Conservation (phyloP, 2,888 invertebrate genomes). For the Coelinius sp. region DNA sequence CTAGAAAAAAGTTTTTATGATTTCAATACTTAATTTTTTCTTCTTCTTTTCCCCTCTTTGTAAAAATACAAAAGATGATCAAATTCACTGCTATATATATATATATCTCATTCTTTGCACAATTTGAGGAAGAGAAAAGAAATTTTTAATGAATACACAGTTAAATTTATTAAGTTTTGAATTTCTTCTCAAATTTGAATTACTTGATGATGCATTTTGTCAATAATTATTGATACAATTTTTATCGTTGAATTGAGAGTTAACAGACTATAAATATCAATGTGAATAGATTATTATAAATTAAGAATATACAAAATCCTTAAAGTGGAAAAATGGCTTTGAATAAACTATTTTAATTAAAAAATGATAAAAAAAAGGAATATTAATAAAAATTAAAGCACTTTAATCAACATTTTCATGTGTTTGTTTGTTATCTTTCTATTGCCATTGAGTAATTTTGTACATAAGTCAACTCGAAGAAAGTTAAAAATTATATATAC, state of each 20-base stretch:
- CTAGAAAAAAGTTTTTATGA: constrained; percentile 25
- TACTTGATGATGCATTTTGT: not conserved
- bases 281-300: constrained; percentile 27
- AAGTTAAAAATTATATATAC: constrained; percentile 30
- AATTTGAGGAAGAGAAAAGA: constrained; percentile 9
- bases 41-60: constrained; percentile 22
- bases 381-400: constrained; percentile 46
- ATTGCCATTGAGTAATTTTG: constrained; percentile 31
- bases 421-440: constrained; percentile 10
- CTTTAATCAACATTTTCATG: constrained; percentile 34
- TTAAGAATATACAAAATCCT: constrained; percentile 33
- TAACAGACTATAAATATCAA: constrained; percentile 32
- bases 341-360: constrained; percentile 18
- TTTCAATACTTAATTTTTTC: constrained; percentile 17
- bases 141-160: constrained; percentile 2
- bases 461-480: constrained; percentile 47
- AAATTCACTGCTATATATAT: constrained; percentile 15
- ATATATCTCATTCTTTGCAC: constrained; percentile 14
- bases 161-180: constrained; percentile 1
- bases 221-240: constrained; percentile 26
- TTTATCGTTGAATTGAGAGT: not conserved
- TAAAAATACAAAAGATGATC: constrained; percentile 42
- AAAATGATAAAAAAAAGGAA: constrained; percentile 24
- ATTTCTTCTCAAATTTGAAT: not conserved
- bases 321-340: constrained; percentile 31